A percentile compares a stretch with the other conserved stretches of the same genome.
These are phyloP conservation scores for Balaeniceps rex DNA, from an alignment of 2,113 vertebrate species.

Conservation along the genomic window DNA sequence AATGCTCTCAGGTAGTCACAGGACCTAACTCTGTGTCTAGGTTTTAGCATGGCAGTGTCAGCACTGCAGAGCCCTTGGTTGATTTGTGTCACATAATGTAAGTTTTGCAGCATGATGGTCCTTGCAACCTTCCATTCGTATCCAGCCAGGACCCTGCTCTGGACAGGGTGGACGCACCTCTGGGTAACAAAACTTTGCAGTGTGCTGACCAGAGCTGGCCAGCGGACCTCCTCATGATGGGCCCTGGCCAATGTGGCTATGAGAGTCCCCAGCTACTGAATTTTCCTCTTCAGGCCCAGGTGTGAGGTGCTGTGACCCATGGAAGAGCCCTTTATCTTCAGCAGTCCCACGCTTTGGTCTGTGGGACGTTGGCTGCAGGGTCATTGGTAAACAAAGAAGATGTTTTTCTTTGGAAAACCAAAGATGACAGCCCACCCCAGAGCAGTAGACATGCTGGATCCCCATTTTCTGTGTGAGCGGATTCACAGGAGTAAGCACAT, in stretches of 20 bases:
- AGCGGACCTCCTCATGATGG: not conserved
- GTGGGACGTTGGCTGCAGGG: not conserved
- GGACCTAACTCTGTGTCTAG: not conserved
- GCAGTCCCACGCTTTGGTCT: not conserved
- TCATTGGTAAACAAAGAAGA: not conserved
- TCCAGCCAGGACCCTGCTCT: not conserved
- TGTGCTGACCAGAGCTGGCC: not conserved
- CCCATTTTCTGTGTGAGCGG: not conserved
- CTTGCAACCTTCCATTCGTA: not conserved
- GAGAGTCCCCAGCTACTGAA: not conserved
- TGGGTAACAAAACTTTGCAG: not conserved
- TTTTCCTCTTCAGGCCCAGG: not conserved
- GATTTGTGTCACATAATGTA: not conserved
- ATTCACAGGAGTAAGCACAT: not conserved
- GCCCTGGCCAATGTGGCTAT: not conserved
- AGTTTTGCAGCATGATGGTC: not conserved
- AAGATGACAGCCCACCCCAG: not conserved
- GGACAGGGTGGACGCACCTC: not conserved
- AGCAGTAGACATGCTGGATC: not conserved
- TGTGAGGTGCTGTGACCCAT: not conserved
- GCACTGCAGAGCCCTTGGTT: not conserved
- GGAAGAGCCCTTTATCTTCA: not conserved
- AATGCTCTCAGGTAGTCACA: not conserved
- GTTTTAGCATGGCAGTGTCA: not conserved
- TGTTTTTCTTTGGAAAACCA: not conserved